Conservation (phyloP, 2,797 vertebrate species). For the Falco columbarius region DNA sequence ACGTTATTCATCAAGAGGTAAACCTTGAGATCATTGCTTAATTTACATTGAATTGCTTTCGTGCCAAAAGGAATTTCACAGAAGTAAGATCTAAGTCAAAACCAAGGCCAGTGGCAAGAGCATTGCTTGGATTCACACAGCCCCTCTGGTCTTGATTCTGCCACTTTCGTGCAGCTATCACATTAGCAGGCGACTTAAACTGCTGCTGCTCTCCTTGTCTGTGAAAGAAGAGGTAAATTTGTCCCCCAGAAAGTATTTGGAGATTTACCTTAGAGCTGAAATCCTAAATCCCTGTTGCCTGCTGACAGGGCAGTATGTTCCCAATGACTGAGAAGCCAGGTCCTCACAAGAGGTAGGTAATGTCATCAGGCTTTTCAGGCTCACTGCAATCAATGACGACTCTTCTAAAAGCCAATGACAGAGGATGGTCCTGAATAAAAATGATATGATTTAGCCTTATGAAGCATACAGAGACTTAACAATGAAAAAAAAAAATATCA, state of each 20-base stretch:
- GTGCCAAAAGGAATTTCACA: background rate
- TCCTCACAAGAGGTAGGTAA: background rate
- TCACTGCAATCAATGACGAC: background rate
- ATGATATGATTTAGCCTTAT: background rate
- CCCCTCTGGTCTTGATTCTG: background rate
- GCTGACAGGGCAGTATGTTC: background rate
- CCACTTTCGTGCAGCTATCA: background rate
- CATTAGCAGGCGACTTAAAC: background rate
- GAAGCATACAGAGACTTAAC: background rate
- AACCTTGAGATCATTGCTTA: slow-evolving; percentile 8
- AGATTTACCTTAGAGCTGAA: background rate
- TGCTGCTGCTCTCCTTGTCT: background rate
- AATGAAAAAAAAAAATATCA: background rate
- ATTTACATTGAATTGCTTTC: background rate
- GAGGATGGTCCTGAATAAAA: slow-evolving; percentile 8
- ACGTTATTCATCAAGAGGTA: background rate
- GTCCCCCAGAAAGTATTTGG: background rate
- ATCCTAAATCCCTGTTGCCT: background rate
- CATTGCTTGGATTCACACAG: background rate
- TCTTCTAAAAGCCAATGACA: background rate
- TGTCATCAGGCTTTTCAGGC: background rate
- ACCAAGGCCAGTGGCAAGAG: background rate
- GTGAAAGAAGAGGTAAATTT: background rate
- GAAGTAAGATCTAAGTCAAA: background rate
- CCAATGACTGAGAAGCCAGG: background rate